These are phyloP conservation scores for Heliconius nattereri DNA, from an alignment of 1,140 invertebrate species.

Conservation along the genomic window DNA sequence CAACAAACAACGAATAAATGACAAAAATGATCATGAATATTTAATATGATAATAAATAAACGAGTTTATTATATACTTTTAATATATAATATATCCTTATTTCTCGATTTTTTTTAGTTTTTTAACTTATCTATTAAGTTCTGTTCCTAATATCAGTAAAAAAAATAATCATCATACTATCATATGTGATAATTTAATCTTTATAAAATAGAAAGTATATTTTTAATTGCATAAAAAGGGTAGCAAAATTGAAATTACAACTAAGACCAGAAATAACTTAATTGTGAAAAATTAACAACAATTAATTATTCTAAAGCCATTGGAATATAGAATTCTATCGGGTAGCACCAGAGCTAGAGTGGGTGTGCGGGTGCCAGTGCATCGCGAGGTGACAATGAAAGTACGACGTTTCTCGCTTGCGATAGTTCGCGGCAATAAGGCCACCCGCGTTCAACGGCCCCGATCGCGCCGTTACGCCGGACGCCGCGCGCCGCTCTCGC, in stretches of 20 bases:
- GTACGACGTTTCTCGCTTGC: conserved; percentile 76
- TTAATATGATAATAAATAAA: background rate
- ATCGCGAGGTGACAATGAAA: conserved; percentile 74
- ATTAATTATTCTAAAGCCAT: background rate
- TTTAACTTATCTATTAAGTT: no score
- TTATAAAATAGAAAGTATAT: background rate
- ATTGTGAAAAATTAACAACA: background rate
- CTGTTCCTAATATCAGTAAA: no score
- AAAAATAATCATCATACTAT: no score
- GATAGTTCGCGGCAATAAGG: conserved; percentile 76
- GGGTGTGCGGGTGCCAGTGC: conserved; percentile 37
- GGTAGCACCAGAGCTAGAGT: conserved; percentile 9
- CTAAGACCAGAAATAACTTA: background rate
- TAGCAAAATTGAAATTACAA: background rate
- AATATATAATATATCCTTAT: no score
- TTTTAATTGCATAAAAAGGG: background rate
- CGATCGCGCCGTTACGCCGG: conserved; percentile 68
- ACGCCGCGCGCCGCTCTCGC: conserved; percentile 47
- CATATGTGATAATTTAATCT: background rate
- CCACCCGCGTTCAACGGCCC: conserved; percentile 76
- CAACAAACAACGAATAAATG: background rate
- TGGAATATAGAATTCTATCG: background rate
- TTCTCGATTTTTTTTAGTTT: no score
- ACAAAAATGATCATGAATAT: background rate
- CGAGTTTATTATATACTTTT: no score